These are phyloP conservation scores for Channa argus DNA, from an alignment of 2,113 vertebrate species.

Conservation along the genomic window DNA sequence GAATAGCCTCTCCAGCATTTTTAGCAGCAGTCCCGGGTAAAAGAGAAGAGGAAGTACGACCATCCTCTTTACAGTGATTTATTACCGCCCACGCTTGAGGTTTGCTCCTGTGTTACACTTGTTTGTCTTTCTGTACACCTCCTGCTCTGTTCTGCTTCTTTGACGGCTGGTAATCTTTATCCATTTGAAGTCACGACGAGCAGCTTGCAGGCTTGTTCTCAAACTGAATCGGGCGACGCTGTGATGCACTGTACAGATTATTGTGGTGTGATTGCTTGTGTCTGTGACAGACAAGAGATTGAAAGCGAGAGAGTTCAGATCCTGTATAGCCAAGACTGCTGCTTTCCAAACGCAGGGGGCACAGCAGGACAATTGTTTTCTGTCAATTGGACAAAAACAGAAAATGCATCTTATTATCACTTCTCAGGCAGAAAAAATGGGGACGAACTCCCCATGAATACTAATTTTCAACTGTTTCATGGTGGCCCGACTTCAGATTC, in stretches of 20 bases:
- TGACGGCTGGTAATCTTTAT: slow-evolving; percentile 45
- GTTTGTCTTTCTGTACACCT: slow-evolving; percentile 60
- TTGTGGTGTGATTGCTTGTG: background rate
- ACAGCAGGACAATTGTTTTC: slow-evolving; percentile 63
- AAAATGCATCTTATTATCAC: slow-evolving; percentile 59
- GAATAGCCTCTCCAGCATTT: slow-evolving; percentile 70
- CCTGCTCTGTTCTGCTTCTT: slow-evolving; percentile 33
- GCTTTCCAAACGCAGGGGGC: slow-evolving; percentile 48
- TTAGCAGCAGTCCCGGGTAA: slow-evolving; percentile 40
- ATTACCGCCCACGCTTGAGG: slow-evolving; percentile 43
- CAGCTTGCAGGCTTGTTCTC: slow-evolving; percentile 29
- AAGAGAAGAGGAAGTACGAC: slow-evolving; percentile 39
- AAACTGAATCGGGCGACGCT: slow-evolving; percentile 20
- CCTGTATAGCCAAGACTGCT: slow-evolving; percentile 26
- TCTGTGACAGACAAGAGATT: slow-evolving; percentile 33
- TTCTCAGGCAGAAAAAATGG: slow-evolving; percentile 30
- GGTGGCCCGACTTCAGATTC: slow-evolving; percentile 55
- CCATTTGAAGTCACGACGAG: slow-evolving; percentile 44
- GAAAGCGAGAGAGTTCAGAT: slow-evolving; percentile 55
- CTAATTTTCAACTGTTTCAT: slow-evolving; percentile 57
- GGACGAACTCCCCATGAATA: slow-evolving; percentile 48
- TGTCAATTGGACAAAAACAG: slow-evolving; percentile 53
- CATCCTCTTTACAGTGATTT: slow-evolving; percentile 69
- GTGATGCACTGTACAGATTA: slow-evolving; percentile 35
- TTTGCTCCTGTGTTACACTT: slow-evolving; percentile 58